phyloP scores from a whole-genome alignment of 1,140 invertebrate species.

The Batillaria attramentaria region DNA sequence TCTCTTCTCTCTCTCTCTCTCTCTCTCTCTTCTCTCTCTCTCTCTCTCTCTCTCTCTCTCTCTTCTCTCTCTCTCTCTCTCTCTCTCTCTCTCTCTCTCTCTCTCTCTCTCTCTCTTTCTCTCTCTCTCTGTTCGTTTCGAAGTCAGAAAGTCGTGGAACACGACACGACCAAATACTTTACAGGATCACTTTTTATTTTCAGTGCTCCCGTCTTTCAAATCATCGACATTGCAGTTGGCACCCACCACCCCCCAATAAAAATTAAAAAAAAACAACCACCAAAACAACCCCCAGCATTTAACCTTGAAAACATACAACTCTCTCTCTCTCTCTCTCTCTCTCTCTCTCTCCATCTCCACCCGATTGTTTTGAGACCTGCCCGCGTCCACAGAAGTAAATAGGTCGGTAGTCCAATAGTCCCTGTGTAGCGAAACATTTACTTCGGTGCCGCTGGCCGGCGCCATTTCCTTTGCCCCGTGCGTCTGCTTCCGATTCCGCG shows the following conservation, averaged over 20 bases:
- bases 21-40: neutral
- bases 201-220: no score
- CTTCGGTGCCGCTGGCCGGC: neutral
- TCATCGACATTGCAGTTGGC: no score
- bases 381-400: constrained; percentile 13
- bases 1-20: neutral
- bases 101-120: constrained; percentile 8
- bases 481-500: neutral
- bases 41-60: neutral
- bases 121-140: neutral
- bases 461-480: constrained; percentile 8
- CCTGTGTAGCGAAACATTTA: constrained; percentile 10
- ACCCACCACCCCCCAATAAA: no score
- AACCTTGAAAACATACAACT: no score
- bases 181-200: no score
- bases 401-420: neutral
- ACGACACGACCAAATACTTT: no score
- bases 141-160: no score
- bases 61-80: neutral
- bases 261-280: no score
- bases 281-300: no score
- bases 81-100: neutral
- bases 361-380: neutral
- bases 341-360: constrained; percentile 2
- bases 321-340: constrained; percentile 1